Base-by-base conservation (phyloP, 1,140 invertebrate species). In the Tribolium castaneum region DNA sequence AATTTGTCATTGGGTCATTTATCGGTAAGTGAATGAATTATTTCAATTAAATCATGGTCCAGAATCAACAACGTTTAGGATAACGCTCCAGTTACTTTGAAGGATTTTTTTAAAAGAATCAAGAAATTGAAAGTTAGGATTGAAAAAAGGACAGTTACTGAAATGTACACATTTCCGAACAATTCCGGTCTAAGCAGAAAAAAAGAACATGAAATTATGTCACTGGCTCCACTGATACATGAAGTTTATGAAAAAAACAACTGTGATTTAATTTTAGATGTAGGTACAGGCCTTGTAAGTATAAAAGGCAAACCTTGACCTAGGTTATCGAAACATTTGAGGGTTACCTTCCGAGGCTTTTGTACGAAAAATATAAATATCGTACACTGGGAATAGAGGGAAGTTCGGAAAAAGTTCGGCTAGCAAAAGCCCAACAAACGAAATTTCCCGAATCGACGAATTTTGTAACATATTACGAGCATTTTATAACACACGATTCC, bases 201-300 rank as follows among this genome's bases (percentile, higher is more conserved):
- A 80, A 95, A 95, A 82, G 88, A 89, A 79, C 91, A 94, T 70
- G 93, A 95, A 88, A 92, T 94, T 74, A 73, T 89, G 7, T 84
- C 89, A 78, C 86, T 94, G 14, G 89, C 91, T 3, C 83, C 89
- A 30, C 86, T 92, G 75, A 89, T 94, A 34, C 83, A 90, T 70
- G 73, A 86, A 9, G 82, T 91, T 45, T 93, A 92, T 80, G 73
- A 85, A 51, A 78, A 88, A 54, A 66, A 85, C 14, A 84, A 87
- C 6, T 88, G 91, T 80, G 82, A 88, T 76, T 87, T 90, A n/a
- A 88, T 96, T 51, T 87, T 96, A 4, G 95, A 96, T 88, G 89
- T 96, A 81, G 95, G 95, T n/a, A 90, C 93, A 49, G 95, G 95
- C 34, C 87, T 95, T 87, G 91, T 92, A 88, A 88, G 85, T 86